Conservation (phyloP, 2,797 vertebrate species). For the Melanotaenia maccullochi region DNA sequence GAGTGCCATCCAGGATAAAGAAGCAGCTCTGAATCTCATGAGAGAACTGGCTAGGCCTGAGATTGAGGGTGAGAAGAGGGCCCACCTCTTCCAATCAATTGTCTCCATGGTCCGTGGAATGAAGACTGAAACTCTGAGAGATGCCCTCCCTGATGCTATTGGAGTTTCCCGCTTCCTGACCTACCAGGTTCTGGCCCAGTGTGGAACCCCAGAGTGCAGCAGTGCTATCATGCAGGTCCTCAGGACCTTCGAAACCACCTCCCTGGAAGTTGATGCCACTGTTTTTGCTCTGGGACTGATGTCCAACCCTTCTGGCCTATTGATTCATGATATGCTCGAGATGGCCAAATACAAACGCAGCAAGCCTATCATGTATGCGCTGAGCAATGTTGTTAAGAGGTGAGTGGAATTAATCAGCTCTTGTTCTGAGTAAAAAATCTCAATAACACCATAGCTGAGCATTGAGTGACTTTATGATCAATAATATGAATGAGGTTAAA, state of each 20-base stretch:
- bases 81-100: conserved; percentile 87
- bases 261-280: conserved; percentile 83
- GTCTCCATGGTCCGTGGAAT: conserved; percentile 88
- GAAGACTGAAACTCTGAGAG: conserved; percentile 79
- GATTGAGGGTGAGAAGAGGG: conserved; percentile 85
- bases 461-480: neutral
- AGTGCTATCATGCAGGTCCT: conserved; percentile 89
- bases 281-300: conserved; percentile 90
- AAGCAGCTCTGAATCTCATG: conserved; percentile 82
- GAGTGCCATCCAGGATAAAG: conserved; percentile 77
- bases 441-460: neutral
- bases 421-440: neutral
- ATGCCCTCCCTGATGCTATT: conserved; percentile 85
- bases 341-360: conserved; percentile 88
- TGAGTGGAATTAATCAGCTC: conserved; percentile 61
- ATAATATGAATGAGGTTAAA: neutral
- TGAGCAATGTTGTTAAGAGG: conserved; percentile 91
- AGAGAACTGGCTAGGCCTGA: conserved; percentile 84
- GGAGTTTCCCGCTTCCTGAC: conserved; percentile 83
- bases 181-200: conserved; percentile 91
- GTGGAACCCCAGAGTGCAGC: conserved; percentile 92
- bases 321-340: conserved; percentile 88
- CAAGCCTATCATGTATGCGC: conserved; percentile 90
- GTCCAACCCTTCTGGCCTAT: conserved; percentile 86
- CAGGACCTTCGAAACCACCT: conserved; percentile 78